phyloP scores from a whole-genome alignment of 2,888 invertebrate species.

The Drosophila putrida region DNA sequence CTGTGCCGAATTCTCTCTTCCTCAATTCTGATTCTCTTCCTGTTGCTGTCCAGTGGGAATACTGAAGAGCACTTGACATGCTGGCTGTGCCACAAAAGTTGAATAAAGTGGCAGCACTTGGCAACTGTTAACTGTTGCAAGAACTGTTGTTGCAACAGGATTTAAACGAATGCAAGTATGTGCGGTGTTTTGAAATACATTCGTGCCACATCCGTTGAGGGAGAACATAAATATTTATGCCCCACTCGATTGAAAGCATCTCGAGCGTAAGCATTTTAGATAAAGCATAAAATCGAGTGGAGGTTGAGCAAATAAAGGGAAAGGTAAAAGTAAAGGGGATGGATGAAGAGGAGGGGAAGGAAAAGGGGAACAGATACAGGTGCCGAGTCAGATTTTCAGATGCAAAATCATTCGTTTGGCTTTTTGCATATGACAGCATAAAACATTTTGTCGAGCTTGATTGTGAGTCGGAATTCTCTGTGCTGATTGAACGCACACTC shows the following conservation, averaged over 20 bases:
- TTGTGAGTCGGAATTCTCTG: conserved; percentile 55
- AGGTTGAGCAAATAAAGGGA: background rate
- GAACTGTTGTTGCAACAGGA: conserved; percentile 15
- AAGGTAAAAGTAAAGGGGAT: background rate
- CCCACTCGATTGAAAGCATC: conserved; percentile 72
- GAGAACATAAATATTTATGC: conserved; percentile 78
- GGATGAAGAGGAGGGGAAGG: background rate
- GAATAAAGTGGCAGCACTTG: conserved; percentile 16
- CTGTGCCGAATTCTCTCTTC: conserved; percentile 36
- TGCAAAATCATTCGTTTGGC: conserved; percentile 35
- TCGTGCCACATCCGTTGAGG: conserved; percentile 30
- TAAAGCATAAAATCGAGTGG: conserved; percentile 63
- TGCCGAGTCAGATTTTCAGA: conserved; percentile 37
- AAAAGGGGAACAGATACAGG: conserved; percentile 24
- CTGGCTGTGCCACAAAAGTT: conserved; percentile 74
- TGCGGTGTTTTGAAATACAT: conserved; percentile 17
- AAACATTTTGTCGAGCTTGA: conserved; percentile 66
- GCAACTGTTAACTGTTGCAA: background rate
- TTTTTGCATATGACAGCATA: conserved; percentile 78
- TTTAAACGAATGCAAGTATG: conserved; percentile 24
- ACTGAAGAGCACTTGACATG: conserved; percentile 83
- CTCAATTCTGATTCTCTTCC: conserved; percentile 26
- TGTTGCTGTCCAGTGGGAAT: conserved; percentile 23
- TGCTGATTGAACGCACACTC: conserved; percentile 75
- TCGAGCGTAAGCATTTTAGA: conserved; percentile 84